Conservation (phyloP, 2,797 vertebrate genomes). For the Prunella strophiata region DNA sequence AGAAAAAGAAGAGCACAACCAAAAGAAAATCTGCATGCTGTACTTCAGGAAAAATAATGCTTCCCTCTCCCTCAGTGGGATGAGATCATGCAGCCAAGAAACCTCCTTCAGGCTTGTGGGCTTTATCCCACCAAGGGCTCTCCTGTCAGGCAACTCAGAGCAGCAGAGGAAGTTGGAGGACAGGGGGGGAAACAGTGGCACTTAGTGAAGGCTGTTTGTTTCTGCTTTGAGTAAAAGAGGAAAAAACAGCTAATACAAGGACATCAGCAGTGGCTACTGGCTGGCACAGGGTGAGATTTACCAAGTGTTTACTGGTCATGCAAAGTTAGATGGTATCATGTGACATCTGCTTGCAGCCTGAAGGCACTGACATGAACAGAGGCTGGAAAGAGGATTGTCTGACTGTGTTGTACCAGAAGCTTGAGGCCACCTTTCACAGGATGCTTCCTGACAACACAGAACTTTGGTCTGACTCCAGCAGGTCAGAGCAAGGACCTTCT, state of each 20-base stretch:
- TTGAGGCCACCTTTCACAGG: background rate
- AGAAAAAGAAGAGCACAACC: slow-evolving; percentile 37
- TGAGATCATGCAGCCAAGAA: slow-evolving; percentile 68
- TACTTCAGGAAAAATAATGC: slow-evolving; percentile 71
- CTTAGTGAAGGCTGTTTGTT: slow-evolving; percentile 66
- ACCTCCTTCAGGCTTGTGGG: slow-evolving; percentile 29
- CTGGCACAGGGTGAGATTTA: background rate
- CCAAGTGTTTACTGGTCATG: background rate
- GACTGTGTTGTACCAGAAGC: background rate
- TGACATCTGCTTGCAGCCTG: background rate
- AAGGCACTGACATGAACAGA: background rate
- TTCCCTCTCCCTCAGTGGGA: slow-evolving; percentile 51
- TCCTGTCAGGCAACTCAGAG: slow-evolving; percentile 62
- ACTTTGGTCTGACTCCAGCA: background rate
- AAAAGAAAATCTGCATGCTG: slow-evolving; percentile 77
- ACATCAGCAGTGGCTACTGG: background rate
- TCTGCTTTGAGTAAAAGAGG: slow-evolving; percentile 68
- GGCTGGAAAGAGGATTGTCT: background rate
- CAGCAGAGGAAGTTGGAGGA: slow-evolving; percentile 67
- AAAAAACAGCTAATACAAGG: slow-evolving; percentile 69
- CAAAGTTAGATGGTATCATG: background rate
- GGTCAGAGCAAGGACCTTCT: background rate
- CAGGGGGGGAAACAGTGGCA: slow-evolving; percentile 70
- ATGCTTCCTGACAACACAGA: slow-evolving; percentile 1
- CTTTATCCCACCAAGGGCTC: slow-evolving; percentile 35